Evolutionary conservation across 1,140 invertebrate genomes (phyloP).

Genomic region (Pseudomyrmex flavicornis): DNA sequence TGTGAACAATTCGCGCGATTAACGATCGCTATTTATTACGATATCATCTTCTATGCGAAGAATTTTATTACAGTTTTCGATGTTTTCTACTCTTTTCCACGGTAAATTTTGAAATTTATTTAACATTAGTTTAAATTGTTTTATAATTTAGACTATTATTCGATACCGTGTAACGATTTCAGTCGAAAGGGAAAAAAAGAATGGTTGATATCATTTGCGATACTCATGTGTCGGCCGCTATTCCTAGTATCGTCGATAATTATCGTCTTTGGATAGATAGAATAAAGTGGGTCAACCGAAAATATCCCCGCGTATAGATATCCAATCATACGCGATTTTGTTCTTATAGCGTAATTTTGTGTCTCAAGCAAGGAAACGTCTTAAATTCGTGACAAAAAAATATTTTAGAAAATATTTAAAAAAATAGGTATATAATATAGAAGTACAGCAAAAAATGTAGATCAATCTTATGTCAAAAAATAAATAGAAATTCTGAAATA

Average conservation of each 20-base stretch:
- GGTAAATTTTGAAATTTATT: not conserved
- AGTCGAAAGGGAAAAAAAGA: not conserved
- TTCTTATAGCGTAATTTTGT: constrained; percentile 26
- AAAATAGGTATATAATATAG: too few species aligned
- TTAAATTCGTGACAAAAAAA: constrained; percentile 6
- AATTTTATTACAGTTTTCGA: not conserved
- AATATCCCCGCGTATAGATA: constrained; percentile 64
- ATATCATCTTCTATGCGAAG: not conserved
- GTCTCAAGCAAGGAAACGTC: constrained; percentile 9
- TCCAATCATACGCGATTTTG: constrained; percentile 57
- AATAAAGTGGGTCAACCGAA: constrained; percentile 68
- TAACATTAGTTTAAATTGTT: not conserved
- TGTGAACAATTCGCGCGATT: not conserved
- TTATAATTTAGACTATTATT: not conserved
- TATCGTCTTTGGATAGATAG: constrained; percentile 61
- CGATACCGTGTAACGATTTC: not conserved
- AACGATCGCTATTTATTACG: not conserved
- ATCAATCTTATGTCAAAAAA: too few species aligned
- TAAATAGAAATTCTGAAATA: too few species aligned
- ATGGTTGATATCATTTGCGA: constrained; percentile 28
- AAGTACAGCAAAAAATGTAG: too few species aligned
- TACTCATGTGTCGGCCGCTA: constrained; percentile 48
- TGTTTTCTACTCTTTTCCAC: not conserved
- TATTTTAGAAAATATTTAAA: too few species aligned
- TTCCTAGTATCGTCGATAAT: constrained; percentile 75